Percentiles rank a stretch among this genome's conserved stretches.
Conservation (phyloP, 2,888 invertebrate genomes). For the Epirrhoe tristata region DNA sequence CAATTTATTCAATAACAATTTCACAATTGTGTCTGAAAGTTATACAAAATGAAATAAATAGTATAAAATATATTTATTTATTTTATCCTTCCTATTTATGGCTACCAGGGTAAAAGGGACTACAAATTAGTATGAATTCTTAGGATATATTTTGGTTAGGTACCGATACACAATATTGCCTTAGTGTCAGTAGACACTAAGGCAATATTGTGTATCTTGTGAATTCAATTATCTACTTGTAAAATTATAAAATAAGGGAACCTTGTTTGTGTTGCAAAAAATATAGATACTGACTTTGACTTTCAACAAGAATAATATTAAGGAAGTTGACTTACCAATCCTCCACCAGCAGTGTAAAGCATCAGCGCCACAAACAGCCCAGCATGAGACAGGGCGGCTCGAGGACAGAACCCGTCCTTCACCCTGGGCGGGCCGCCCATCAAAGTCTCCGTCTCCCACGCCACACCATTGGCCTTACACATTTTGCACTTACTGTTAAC, state of each 20-base stretch:
- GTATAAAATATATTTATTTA: too few species aligned
- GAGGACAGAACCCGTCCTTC: constrained; percentile 85
- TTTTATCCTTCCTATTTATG: constrained; percentile 8
- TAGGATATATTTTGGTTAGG: not conserved
- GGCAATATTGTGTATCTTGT: too few species aligned
- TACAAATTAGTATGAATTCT: not conserved
- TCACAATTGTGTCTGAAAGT: too few species aligned
- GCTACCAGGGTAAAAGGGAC: not conserved
- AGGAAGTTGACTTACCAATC: constrained; percentile 87
- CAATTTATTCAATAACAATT: too few species aligned
- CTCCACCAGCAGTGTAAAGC: constrained; percentile 92
- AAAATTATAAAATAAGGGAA: too few species aligned
- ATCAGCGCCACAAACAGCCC: constrained; percentile 91
- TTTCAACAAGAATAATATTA: not conserved
- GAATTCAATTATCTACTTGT: too few species aligned
- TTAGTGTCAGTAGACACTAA: too few species aligned
- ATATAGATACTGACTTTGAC: too few species aligned
- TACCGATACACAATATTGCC: too few species aligned
- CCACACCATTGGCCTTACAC: constrained; percentile 76
- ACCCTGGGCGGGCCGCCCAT: constrained; percentile 74
- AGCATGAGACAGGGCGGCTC: constrained; percentile 89
- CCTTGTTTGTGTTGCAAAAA: too few species aligned
- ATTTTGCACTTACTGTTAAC: constrained; percentile 54
- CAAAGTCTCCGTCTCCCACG: constrained; percentile 81
- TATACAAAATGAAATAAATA: too few species aligned